Percentiles rank a stretch among this genome's conserved stretches.
These are phyloP conservation scores for Dorcus hopei DNA, from an alignment of 2,888 invertebrate genomes.

Conservation along the genomic window DNA sequence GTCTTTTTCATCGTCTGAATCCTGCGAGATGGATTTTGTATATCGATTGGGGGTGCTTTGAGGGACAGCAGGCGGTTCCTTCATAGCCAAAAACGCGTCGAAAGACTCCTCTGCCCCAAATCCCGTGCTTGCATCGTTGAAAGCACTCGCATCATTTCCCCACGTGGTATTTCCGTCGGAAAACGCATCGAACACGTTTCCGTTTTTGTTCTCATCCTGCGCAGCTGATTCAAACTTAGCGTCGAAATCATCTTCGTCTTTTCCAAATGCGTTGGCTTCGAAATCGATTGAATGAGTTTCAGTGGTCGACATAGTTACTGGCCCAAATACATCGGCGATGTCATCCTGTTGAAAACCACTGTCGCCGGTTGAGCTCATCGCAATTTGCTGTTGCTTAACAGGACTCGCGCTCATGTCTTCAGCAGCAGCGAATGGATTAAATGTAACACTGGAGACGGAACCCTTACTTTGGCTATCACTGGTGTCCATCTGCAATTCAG, in stretches of 20 bases:
- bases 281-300: conserved; percentile 22
- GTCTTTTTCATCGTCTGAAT: conserved; percentile 74
- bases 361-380: background rate
- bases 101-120: conserved; percentile 74
- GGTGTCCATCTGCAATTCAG: conserved; percentile 47
- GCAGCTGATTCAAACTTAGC: conserved; percentile 81
- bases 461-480: conserved; percentile 48
- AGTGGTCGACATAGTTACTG: conserved; percentile 10
- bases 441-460: conserved; percentile 46
- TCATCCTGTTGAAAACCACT: conserved; percentile 9
- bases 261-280: conserved; percentile 19
- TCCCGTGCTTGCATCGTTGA: conserved; percentile 44
- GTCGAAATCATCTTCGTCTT: conserved; percentile 66
- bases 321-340: conserved; percentile 20
- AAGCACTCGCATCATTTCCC: conserved; percentile 46
- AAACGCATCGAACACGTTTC: conserved; percentile 57
- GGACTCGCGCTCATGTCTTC: conserved; percentile 35
- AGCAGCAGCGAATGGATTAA: conserved; percentile 51
- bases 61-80: conserved; percentile 67
- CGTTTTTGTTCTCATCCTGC: conserved; percentile 49
- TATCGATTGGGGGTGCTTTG: conserved; percentile 64
- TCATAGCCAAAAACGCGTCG: conserved; percentile 77
- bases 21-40: conserved; percentile 64
- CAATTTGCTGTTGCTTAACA: conserved; percentile 21
- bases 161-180: conserved; percentile 43